A percentile compares a stretch with the other conserved stretches of the same genome.
phyloP scores from a whole-genome alignment of 2,888 invertebrate genomes.

The Eilema griseolum region DNA sequence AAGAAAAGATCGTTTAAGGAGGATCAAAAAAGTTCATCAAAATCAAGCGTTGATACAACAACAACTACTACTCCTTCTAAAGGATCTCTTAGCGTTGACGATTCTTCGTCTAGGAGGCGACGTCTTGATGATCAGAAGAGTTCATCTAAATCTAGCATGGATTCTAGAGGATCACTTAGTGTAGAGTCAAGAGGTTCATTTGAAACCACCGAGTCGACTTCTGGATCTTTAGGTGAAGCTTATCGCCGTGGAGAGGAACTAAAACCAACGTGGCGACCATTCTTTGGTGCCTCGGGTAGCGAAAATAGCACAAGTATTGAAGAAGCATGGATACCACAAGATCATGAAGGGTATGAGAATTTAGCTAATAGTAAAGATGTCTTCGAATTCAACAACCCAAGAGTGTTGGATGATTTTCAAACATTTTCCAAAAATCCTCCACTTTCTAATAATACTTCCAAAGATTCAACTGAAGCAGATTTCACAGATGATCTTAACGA shows the following conservation, averaged over 20 bases:
- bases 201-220: slow-evolving; percentile 91
- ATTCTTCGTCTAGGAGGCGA: slow-evolving; percentile 80
- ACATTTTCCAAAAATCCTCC: slow-evolving; percentile 84
- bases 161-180: slow-evolving; percentile 88
- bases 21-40: slow-evolving; percentile 86
- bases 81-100: slow-evolving; percentile 84
- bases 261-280: slow-evolving; percentile 94
- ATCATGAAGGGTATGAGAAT: slow-evolving; percentile 89
- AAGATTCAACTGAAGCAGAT: slow-evolving; percentile 88
- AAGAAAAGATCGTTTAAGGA: slow-evolving; percentile 81
- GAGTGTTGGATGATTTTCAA: slow-evolving; percentile 82
- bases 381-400: slow-evolving; percentile 80
- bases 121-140: slow-evolving; percentile 84
- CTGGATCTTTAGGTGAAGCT: slow-evolving; percentile 91
- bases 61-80: slow-evolving; percentile 83
- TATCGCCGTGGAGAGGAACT: slow-evolving; percentile 90
- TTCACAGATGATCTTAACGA: slow-evolving; percentile 92
- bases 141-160: slow-evolving; percentile 88
- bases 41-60: slow-evolving; percentile 87
- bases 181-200: slow-evolving; percentile 91
- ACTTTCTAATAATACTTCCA: slow-evolving; percentile 80
- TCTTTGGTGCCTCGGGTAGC: slow-evolving; percentile 91
- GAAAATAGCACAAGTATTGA: slow-evolving; percentile 95
- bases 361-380: slow-evolving; percentile 82
- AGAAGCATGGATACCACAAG: slow-evolving; percentile 93